Evolutionary conservation across 2,797 vertebrate genomes (phyloP).

Genomic region (Knipowitschia caucasica): DNA sequence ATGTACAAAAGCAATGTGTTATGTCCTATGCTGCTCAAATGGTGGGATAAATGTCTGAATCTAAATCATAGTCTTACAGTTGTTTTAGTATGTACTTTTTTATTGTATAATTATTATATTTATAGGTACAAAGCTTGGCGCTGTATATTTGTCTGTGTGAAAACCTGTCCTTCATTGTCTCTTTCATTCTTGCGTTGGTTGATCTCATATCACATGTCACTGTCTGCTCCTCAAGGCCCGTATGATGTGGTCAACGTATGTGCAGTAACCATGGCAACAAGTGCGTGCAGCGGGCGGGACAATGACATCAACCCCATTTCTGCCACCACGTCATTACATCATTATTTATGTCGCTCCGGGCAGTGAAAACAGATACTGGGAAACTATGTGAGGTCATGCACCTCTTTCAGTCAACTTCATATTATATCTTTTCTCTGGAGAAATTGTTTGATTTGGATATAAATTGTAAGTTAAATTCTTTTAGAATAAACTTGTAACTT

Average conservation of each 20-base stretch:
- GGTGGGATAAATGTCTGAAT: too few relatives aligned
- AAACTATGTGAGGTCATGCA: slow-evolving; percentile 9
- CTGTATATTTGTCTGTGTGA: too few relatives aligned
- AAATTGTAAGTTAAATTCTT: neutral
- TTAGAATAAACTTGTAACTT: too few relatives aligned
- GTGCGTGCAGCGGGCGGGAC: slow-evolving; percentile 43
- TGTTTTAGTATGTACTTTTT: too few relatives aligned
- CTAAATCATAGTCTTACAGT: too few relatives aligned
- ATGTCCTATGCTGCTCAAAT: too few relatives aligned
- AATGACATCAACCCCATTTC: slow-evolving; percentile 46
- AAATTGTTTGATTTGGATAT: neutral
- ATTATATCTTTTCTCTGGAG: neutral
- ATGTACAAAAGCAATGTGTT: too few relatives aligned
- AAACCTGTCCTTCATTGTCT: neutral
- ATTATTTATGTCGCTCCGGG: slow-evolving; percentile 22
- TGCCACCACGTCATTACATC: slow-evolving; percentile 33
- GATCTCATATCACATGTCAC: slow-evolving; percentile 26
- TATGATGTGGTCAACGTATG: slow-evolving; percentile 54
- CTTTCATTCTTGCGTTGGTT: slow-evolving; percentile 12
- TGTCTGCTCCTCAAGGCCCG: slow-evolving; percentile 54
- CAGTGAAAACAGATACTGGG: slow-evolving; percentile 12
- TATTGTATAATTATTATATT: too few relatives aligned
- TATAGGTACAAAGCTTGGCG: too few relatives aligned
- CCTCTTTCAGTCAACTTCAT: neutral
- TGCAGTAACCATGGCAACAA: slow-evolving; percentile 46